phyloP scores from a whole-genome alignment of 2,113 vertebrate species.

The Thalassoma bifasciatum region DNA sequence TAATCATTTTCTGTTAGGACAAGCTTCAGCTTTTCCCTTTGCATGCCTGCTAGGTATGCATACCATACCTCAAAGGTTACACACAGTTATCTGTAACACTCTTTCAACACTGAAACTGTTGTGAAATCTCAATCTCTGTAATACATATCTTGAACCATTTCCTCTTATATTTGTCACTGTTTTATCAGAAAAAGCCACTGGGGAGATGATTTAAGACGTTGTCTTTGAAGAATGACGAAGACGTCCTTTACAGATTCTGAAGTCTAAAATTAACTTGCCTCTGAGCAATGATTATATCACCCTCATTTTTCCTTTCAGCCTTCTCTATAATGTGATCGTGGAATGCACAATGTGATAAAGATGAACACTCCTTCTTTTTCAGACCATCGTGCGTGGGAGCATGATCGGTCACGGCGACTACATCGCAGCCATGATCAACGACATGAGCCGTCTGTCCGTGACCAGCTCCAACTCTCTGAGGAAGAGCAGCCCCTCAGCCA shows the following conservation, averaged over 20 bases:
- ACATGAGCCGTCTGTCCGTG: constrained; percentile 95
- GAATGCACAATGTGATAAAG: constrained; percentile 45
- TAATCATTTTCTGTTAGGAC: constrained; percentile 52
- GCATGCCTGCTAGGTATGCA: constrained; percentile 23
- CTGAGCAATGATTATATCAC: constrained; percentile 63
- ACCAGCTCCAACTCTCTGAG: constrained; percentile 96
- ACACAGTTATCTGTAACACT: neutral
- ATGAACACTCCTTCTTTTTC: constrained; percentile 61
- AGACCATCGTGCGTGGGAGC: constrained; percentile 97
- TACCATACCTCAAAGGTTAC: constrained; percentile 18
- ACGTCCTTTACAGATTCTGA: constrained; percentile 64
- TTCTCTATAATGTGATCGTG: constrained; percentile 44
- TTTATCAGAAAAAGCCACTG: constrained; percentile 40
- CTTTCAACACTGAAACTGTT: constrained; percentile 1
- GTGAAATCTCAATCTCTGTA: constrained; percentile 1
- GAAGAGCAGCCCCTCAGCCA: constrained; percentile 89
- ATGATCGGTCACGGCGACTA: constrained; percentile 91
- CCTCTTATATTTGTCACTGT: constrained; percentile 42
- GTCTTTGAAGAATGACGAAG: constrained; percentile 63
- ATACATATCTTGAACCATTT: constrained; percentile 14
- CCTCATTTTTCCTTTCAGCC: constrained; percentile 56
- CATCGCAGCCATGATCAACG: constrained; percentile 92
- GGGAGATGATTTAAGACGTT: constrained; percentile 46
- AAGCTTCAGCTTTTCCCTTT: constrained; percentile 46
- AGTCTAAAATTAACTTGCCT: constrained; percentile 73